Evolutionary conservation across 2,888 invertebrate species (phyloP).

Genomic region (Archaeoteleia sp.): DNA sequence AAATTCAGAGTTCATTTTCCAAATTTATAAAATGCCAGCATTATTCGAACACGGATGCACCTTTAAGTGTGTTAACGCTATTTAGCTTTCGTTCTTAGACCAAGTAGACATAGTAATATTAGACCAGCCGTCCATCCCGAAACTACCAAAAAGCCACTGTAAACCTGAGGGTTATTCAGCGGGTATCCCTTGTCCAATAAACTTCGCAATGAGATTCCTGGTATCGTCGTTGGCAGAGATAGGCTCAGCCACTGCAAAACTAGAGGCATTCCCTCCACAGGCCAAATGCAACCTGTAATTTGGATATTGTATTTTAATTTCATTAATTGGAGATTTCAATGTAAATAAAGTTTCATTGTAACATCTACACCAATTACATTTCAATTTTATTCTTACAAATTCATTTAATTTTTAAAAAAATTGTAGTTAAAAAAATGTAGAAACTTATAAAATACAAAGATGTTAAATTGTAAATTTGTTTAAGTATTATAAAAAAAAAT

Average conservation of each 20-base stretch:
- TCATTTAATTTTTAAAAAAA: no score
- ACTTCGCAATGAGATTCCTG: constrained; percentile 84
- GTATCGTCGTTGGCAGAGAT: constrained; percentile 86
- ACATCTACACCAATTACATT: no score
- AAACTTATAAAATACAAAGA: constrained; percentile 10
- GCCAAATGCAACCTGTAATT: constrained; percentile 85
- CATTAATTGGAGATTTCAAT: no score
- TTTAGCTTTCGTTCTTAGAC: constrained; percentile 68
- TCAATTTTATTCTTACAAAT: no score
- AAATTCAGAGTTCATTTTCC: no score
- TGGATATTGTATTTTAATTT: no score
- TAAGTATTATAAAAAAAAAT: no score
- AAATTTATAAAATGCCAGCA: no score
- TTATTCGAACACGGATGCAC: no score
- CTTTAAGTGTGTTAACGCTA: no score
- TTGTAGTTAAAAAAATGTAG: constrained; percentile 27
- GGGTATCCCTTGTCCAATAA: constrained; percentile 86
- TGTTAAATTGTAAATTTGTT: no score
- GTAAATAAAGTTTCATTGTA: no score
- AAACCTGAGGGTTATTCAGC: constrained; percentile 82
- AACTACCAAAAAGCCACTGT: constrained; percentile 83
- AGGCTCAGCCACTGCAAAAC: constrained; percentile 79
- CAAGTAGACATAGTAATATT: constrained; percentile 77
- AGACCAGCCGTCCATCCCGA: constrained; percentile 81
- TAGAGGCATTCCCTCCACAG: constrained; percentile 82